These are phyloP conservation scores for Rugalucina vietnamica DNA, from an alignment of 2,888 invertebrate genomes.

Conservation along the genomic window DNA sequence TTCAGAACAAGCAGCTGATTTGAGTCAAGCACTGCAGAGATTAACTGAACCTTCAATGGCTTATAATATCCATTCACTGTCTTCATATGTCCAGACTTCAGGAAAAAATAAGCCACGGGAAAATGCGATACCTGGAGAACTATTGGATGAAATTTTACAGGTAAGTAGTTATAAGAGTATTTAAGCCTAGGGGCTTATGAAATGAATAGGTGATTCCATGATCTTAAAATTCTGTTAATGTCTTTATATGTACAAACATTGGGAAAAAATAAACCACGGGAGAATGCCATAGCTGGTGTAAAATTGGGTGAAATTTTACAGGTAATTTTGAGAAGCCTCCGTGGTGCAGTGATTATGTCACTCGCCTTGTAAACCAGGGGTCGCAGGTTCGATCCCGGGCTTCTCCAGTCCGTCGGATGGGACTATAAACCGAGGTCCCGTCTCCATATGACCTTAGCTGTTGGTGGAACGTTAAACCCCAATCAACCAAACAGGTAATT, in stretches of 20 bases:
- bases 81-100: constrained; percentile 51
- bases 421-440: no score
- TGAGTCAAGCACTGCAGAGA: constrained; percentile 85
- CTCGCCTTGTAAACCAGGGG: no score
- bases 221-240: no score
- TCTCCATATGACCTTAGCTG: no score
- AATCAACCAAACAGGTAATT: no score
- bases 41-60: constrained; percentile 89
- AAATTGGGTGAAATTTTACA: neutral
- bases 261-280: neutral
- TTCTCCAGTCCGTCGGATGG: no score
- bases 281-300: neutral
- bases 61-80: constrained; percentile 71
- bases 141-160: constrained; percentile 90
- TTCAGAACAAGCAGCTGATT: constrained; percentile 68
- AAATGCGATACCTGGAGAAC: constrained; percentile 91
- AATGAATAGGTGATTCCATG: no score
- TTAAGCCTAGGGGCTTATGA: neutral
- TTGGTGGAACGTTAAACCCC: no score
- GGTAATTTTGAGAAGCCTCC: neutral
- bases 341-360: no score
- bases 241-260: no score
- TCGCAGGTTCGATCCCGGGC: no score
- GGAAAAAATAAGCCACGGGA: constrained; percentile 83
- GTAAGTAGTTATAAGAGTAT: no score